Percentiles rank a stretch among this genome's conserved stretches.
These are phyloP conservation scores for Volucella bombylans DNA, from an alignment of 2,888 invertebrate genomes.

Conservation along the genomic window DNA sequence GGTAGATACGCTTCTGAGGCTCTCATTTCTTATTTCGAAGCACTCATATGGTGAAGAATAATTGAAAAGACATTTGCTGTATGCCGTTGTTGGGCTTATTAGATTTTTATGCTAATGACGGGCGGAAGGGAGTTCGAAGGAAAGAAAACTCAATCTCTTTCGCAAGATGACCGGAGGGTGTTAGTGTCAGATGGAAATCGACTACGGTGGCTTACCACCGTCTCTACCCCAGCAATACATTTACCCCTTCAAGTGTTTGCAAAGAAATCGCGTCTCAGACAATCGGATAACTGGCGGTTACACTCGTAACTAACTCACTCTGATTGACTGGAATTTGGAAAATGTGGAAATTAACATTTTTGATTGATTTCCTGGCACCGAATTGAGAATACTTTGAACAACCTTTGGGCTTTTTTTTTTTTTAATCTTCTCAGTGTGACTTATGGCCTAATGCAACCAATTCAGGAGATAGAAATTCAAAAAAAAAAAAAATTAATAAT, in stretches of 20 bases:
- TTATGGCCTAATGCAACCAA: constrained; percentile 48
- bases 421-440: constrained; percentile 29
- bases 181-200: constrained; percentile 47
- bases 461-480: not conserved
- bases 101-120: constrained; percentile 59
- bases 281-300: not conserved
- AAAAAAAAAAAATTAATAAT: constrained; percentile 16
- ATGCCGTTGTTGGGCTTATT: constrained; percentile 43
- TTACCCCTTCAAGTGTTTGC: too few species aligned
- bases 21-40: constrained; percentile 15
- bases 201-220: not conserved
- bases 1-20: constrained; percentile 6
- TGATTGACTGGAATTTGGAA: constrained; percentile 30
- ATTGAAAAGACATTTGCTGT: constrained; percentile 55
- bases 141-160: constrained; percentile 38
- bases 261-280: too few species aligned
- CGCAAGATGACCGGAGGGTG: constrained; percentile 54
- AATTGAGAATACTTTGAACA: constrained; percentile 26
- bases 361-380: constrained; percentile 51
- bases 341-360: constrained; percentile 59
- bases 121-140: not conserved
- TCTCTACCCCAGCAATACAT: not conserved
- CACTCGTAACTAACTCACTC: constrained; percentile 1
- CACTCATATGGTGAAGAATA: constrained; percentile 26
- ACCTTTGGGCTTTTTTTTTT: not conserved